A percentile compares a stretch with the other conserved stretches of the same genome.
These are phyloP conservation scores for Dendrolimus houi DNA, from an alignment of 2,888 invertebrate genomes.

Conservation along the genomic window DNA sequence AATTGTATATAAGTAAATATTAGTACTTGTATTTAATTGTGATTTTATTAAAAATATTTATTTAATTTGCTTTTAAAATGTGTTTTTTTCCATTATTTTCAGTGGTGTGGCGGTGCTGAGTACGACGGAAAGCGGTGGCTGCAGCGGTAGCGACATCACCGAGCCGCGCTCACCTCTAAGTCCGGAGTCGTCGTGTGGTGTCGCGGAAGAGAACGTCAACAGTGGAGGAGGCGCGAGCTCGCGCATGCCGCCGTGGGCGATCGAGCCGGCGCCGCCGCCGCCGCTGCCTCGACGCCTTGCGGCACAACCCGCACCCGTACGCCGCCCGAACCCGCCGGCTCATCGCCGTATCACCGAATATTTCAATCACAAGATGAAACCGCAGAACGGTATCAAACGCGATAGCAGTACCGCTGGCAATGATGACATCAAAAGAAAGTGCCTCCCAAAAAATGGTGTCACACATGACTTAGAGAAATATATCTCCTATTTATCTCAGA, in stretches of 20 bases:
- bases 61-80: too few relatives aligned
- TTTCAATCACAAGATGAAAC: slow-evolving; percentile 90
- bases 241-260: slow-evolving; percentile 73
- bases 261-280: slow-evolving; percentile 65
- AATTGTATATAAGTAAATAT: too few relatives aligned
- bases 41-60: too few relatives aligned
- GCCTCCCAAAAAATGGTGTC: slow-evolving; percentile 63
- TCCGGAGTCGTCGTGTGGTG: slow-evolving; percentile 76
- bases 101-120: slow-evolving; percentile 91
- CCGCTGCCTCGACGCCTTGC: slow-evolving; percentile 55
- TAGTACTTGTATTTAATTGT: too few relatives aligned
- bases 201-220: slow-evolving; percentile 49
- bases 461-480: slow-evolving; percentile 68
- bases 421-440: slow-evolving; percentile 61
- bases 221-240: slow-evolving; percentile 35
- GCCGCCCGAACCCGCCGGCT: slow-evolving; percentile 49
- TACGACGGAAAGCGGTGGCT: slow-evolving; percentile 83
- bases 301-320: slow-evolving; percentile 50
- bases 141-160: slow-evolving; percentile 87
- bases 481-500: slow-evolving; percentile 67
- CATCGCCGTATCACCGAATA: slow-evolving; percentile 91
- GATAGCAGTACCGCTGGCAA: slow-evolving; percentile 39
- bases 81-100: slow-evolving; percentile 45
- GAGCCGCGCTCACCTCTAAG: slow-evolving; percentile 91
- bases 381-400: slow-evolving; percentile 72